Evolutionary conservation across 2,113 vertebrate species (phyloP).

Genomic region (Neoarius graeffei): DNA sequence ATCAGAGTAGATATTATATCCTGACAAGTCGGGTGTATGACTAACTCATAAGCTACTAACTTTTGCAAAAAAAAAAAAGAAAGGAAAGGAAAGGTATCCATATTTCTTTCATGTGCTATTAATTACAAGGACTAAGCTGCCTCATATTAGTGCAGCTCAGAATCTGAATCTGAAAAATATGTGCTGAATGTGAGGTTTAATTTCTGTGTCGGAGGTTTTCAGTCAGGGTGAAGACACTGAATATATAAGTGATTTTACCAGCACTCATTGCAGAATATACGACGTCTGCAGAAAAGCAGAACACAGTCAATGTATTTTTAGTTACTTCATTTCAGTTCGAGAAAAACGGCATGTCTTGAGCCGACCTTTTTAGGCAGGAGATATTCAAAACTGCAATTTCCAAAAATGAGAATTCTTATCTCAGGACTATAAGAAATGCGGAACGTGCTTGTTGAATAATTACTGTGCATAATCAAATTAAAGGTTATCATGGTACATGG

Average conservation of each 20-base stretch:
- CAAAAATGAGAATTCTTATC: neutral
- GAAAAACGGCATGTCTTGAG: neutral
- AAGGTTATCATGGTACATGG: neutral
- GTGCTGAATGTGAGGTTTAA: constrained; percentile 18
- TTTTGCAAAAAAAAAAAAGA: neutral
- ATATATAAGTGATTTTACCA: neutral
- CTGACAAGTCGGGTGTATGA: neutral
- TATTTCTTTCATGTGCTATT: constrained; percentile 22
- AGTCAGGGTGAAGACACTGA: neutral
- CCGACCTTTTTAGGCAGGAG: neutral
- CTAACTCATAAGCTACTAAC: neutral
- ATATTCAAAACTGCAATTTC: neutral
- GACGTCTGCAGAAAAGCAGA: neutral
- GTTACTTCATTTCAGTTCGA: neutral
- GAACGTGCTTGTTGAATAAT: neutral
- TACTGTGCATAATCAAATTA: neutral
- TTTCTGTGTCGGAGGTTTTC: constrained; percentile 21
- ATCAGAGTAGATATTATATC: neutral
- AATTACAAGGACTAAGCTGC: constrained; percentile 40
- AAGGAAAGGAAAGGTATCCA: neutral
- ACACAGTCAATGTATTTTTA: neutral
- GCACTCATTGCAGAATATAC: neutral
- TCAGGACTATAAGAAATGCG: neutral
- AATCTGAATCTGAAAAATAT: neutral
- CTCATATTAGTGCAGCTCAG: constrained; percentile 27